These are phyloP conservation scores for Columbina picui DNA, from an alignment of 2,113 vertebrate species.

Conservation along the genomic window DNA sequence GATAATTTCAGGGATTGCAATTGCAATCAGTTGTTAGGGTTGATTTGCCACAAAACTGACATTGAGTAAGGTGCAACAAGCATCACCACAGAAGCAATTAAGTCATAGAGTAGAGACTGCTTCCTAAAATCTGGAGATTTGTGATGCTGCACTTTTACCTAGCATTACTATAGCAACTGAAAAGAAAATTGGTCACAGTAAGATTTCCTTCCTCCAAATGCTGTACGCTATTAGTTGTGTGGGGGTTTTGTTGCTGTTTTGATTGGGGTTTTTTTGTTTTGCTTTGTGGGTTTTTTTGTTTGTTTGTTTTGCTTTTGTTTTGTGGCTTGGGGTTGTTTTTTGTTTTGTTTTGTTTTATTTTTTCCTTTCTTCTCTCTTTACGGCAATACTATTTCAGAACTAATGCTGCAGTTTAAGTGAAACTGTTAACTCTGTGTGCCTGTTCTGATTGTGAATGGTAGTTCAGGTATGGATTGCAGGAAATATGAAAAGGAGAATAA, in stretches of 20 bases:
- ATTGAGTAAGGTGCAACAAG: neutral
- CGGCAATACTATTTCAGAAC: neutral
- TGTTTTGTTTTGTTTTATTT: too few relatives aligned
- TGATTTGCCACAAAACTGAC: neutral
- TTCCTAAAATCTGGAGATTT: neutral
- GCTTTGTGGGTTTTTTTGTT: too few relatives aligned
- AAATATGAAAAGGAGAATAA: neutral
- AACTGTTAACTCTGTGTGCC: neutral
- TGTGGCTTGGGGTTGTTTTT: too few relatives aligned
- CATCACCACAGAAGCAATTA: neutral
- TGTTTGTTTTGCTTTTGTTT: too few relatives aligned
- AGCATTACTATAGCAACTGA: neutral
- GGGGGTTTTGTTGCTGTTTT: too few relatives aligned
- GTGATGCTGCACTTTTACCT: neutral
- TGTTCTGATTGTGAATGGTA: neutral
- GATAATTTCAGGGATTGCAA: neutral
- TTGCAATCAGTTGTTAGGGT: neutral
- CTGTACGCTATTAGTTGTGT: neutral
- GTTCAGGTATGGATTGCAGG: neutral
- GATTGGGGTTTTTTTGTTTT: too few relatives aligned
- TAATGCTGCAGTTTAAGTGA: neutral
- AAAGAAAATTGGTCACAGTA: neutral
- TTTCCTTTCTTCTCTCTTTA: neutral
- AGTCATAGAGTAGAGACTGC: neutral
- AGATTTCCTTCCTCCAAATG: neutral